These are phyloP conservation scores for Hydraecia micacea DNA, from an alignment of 2,888 invertebrate genomes.

Conservation along the genomic window DNA sequence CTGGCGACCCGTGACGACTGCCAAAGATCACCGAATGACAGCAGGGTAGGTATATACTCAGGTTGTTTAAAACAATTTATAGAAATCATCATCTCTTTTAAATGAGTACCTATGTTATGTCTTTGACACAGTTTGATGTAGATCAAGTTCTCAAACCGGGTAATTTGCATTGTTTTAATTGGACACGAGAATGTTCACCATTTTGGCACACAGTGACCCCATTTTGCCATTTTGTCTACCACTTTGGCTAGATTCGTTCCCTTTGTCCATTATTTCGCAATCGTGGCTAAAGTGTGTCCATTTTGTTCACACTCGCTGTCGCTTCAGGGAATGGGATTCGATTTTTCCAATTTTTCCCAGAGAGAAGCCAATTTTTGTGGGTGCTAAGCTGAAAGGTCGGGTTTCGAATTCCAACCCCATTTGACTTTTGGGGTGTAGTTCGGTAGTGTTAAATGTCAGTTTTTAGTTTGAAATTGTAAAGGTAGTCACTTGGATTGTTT, in stretches of 20 bases:
- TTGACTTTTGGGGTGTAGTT: conserved; percentile 13
- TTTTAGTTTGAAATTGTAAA: not conserved
- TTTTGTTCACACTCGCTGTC: conserved; percentile 33
- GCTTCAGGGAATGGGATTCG: conserved; percentile 28
- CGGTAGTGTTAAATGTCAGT: conserved; percentile 3
- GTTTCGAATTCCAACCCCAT: conserved; percentile 31
- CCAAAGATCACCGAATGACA: no score
- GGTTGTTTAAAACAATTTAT: no score
- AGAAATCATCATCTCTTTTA: no score
- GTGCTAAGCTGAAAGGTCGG: conserved; percentile 22
- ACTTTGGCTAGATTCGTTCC: conserved; percentile 2
- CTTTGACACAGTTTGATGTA: conserved; percentile 60
- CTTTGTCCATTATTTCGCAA: conserved; percentile 21
- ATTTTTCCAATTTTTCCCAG: conserved; percentile 17
- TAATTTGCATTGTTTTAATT: conserved; percentile 46
- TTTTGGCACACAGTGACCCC: not conserved
- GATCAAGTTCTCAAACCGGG: conserved; percentile 49
- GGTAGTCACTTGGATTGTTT: not conserved
- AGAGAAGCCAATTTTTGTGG: conserved; percentile 26
- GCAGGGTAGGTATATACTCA: no score
- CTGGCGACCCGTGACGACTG: no score
- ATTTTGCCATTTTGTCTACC: not conserved
- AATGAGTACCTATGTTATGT: no score
- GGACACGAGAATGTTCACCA: conserved; percentile 10
- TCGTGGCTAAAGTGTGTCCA: conserved; percentile 17